Evolutionary conservation across 1,140 invertebrate species (phyloP).

Genomic region (Brachionus asplanchnoidis): DNA sequence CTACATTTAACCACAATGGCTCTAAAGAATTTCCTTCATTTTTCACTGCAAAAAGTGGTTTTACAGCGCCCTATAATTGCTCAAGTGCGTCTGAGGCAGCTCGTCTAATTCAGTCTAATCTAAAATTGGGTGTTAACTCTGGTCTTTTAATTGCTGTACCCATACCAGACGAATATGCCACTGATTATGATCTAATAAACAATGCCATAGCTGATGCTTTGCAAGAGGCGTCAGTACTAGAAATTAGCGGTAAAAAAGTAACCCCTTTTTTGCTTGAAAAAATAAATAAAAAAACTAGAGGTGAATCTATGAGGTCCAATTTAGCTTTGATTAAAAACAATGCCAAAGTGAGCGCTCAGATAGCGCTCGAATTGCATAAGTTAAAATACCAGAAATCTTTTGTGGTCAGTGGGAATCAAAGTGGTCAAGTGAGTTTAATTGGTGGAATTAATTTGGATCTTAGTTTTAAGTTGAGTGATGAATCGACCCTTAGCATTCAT

Average conservation of each 20-base stretch:
- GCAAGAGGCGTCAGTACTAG: conserved; percentile 62
- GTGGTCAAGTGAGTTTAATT: conserved; percentile 44
- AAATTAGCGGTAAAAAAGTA: conserved; percentile 76
- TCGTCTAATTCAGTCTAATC: conserved; percentile 20
- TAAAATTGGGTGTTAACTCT: conserved; percentile 63
- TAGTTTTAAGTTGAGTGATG: neutral
- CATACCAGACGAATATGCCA: conserved; percentile 66
- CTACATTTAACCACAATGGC: conserved; percentile 59
- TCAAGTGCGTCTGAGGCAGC: neutral
- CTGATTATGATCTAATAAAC: conserved; percentile 63
- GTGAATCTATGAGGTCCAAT: conserved; percentile 75
- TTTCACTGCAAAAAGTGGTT: conserved; percentile 31
- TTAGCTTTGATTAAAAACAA: conserved; percentile 87
- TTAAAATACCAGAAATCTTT: conserved; percentile 59
- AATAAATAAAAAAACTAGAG: conserved; percentile 71
- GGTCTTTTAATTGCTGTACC: conserved; percentile 87
- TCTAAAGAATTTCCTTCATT: conserved; percentile 42
- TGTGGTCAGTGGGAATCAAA: conserved; percentile 43
- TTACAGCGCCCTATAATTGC: conserved; percentile 13
- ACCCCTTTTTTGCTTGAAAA: conserved; percentile 81
- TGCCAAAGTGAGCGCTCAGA: conserved; percentile 73
- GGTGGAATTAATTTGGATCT: conserved; percentile 44
- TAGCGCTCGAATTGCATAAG: conserved; percentile 68
- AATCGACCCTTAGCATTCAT: conserved; percentile 45
- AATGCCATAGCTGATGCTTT: conserved; percentile 69